Conservation (phyloP, 2,888 invertebrate genomes). For the Nasonovia ribisnigri region DNA sequence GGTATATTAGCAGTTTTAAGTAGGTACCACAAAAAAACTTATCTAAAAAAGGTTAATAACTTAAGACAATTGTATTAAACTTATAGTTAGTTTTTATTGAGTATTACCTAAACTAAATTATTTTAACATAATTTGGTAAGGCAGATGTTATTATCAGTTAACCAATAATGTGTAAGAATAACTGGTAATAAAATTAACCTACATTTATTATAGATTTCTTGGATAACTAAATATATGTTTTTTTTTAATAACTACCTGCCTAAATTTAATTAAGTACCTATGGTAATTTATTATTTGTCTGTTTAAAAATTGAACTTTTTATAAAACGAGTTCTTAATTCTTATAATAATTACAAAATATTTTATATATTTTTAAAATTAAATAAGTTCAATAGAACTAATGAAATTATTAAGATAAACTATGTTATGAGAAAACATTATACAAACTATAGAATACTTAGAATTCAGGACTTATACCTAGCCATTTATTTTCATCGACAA, state of each 20-base stretch:
- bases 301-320: background rate
- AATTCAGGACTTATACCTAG: background rate
- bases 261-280: background rate
- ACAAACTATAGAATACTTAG: conserved; percentile 17
- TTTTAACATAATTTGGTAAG: background rate
- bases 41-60: background rate
- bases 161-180: background rate
- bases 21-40: background rate
- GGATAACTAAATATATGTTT: background rate
- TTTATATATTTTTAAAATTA: background rate
- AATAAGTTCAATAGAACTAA: conserved; percentile 15
- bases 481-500: background rate
- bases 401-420: background rate
- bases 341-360: background rate
- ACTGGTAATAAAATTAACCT: background rate
- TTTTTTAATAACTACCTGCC: background rate
- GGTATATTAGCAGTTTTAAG: background rate
- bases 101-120: background rate
- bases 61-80: background rate
- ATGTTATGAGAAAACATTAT: conserved; percentile 8
- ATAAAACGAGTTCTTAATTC: background rate
- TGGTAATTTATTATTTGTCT: background rate
- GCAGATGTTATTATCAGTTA: background rate
- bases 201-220: too few relatives aligned
- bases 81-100: background rate